Base-by-base conservation (phyloP, 2,888 invertebrate genomes). In the Thera britannica region DNA sequence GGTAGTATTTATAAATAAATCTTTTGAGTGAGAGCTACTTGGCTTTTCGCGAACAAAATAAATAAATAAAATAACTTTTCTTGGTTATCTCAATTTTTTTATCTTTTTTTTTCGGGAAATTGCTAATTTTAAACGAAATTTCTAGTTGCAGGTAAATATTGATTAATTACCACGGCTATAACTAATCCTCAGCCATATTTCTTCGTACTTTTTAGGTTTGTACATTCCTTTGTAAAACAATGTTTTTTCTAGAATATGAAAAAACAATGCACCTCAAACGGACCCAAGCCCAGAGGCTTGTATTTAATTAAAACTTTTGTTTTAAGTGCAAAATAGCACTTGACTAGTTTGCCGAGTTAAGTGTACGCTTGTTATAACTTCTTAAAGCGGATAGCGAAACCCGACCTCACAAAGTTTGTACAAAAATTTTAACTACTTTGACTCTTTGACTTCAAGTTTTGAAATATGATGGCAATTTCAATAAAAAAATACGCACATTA, bases 231-330 rank as follows among this genome's bases (percentile, higher is more conserved):
- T 41, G 41, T 41, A 41, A 41, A 41, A 2, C 2, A 4, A 1
- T 2, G 41, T 41, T 41, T 7, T 41, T 7, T 2, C 41, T 41
- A 54, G 54, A n/a, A n/a, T 60, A 38, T 56, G 23, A 60, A 71
- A 70, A 62, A 65, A 67, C 65, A 66, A 65, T 55, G 63, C 68
- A 70, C 65, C 67, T 73, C 75, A 76, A 77, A 78, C 77, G 66
- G 74, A 75, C 74, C 72, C 74, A 66, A 73, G 75, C 74, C 72
- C 74, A 66, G 71, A 73, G 74, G 75, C 68, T 80, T 77, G 75
- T 75, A 75, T 78, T 78, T 84, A 83, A 85, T 85, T 85, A 84
- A 84, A 85, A 84, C 78, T 85, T 84, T 80, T 78, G 76, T 74
- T 79, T 77, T 72, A 80, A 83, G 79, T 79, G 79, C 76, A 80